Evolutionary conservation across 2,797 vertebrate species (phyloP), one percentile per base, ranked within the genome.

Genomic region (Acanthis flammea): DNA sequence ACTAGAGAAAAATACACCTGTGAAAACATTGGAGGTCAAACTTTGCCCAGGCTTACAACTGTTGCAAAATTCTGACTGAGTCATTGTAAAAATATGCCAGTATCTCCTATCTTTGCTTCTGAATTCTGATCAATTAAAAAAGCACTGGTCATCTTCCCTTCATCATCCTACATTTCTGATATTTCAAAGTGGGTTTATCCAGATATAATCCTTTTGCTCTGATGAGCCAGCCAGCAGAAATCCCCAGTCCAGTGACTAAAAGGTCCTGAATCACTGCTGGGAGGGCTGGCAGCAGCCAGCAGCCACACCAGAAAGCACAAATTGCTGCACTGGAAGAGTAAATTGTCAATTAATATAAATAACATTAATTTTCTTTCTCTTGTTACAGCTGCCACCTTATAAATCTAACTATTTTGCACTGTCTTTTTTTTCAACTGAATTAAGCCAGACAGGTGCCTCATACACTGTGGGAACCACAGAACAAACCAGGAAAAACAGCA

Each of bases 191-290:
- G 19, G 33, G 81, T 94, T 87, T 24, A 76, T 60, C 6, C 21
- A 70, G 65, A 42, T 41, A 33, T 53, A 88, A 92, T 41, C 37
- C 77, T 92, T 80, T 10, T 2, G 37, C 41, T 88, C 31, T 73
- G 70, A 95, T 19, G 74, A 94, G 50, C 72, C 68, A 93, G 50
- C 24, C 65, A 66, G 31, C 55, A 91, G 77, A 54, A 82, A 86
- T 74, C 55, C 48, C 75, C 60, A 88, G 41, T 42, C 55, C 17
- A 27, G 51, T 90, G 58, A 84, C 82, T 71, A 44, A 86, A 35
- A 63, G 54, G 84, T 77, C 86, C 47, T 94, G 91, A 93, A 65
- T 93, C 93, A 91, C 67, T 86, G 54, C 62, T 68, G 58, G 30
- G 25, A 63, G 48, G 39, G 45, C 57, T 88, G 67, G 78, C 78